Evolutionary conservation across 2,888 invertebrate species (phyloP).

Genomic region (Eupithecia exiguata): DNA sequence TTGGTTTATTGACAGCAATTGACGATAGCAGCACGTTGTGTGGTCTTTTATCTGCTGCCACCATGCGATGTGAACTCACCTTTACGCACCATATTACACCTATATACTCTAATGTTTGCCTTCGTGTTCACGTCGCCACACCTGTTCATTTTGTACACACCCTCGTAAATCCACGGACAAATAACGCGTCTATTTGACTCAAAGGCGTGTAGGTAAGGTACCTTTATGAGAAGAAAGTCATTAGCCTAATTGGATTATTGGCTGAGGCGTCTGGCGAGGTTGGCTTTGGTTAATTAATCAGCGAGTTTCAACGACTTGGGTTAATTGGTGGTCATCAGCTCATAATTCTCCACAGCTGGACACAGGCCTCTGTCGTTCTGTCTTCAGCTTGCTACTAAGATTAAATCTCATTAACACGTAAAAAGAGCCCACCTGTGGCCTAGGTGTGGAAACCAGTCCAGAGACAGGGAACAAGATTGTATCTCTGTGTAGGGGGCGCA

Average conservation of each 20-base stretch:
- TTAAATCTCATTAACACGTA: too few relatives aligned
- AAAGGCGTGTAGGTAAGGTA: background rate
- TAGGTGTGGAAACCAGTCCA: too few relatives aligned
- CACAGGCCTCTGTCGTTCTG: background rate
- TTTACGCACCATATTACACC: background rate
- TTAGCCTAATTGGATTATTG: conserved; percentile 15
- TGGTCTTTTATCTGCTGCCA: background rate
- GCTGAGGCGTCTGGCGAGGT: background rate
- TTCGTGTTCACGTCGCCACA: conserved; percentile 52
- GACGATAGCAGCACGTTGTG: background rate
- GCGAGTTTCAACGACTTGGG: background rate
- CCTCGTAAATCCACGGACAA: conserved; percentile 32
- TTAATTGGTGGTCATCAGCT: background rate
- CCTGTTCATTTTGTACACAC: conserved; percentile 51
- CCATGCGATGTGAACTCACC: background rate
- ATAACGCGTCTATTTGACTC: conserved; percentile 19
- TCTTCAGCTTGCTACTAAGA: background rate
- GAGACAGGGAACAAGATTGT: too few relatives aligned
- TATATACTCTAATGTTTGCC: conserved; percentile 53
- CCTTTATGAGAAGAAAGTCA: conserved; percentile 8
- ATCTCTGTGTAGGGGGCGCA: too few relatives aligned
- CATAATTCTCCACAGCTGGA: background rate
- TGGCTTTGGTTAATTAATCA: background rate
- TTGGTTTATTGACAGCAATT: background rate
- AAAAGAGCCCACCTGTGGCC: too few relatives aligned